Base-by-base conservation (phyloP, 1,140 invertebrate genomes). In the Drosophila seguyi region DNA sequence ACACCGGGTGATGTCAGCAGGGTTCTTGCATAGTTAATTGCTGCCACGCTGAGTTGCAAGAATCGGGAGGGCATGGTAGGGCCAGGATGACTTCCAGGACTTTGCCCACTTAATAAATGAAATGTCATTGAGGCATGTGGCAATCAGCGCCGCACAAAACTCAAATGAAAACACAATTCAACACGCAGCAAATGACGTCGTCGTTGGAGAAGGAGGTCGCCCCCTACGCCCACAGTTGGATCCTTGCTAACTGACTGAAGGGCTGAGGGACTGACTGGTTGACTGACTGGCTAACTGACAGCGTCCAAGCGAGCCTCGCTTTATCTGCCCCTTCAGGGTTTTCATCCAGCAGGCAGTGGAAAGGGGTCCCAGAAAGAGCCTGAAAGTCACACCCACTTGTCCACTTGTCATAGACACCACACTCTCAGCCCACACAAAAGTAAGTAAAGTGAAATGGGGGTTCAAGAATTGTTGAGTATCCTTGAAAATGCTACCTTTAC, bases 91-190 rank as follows among this genome's bases (percentile, higher is more conserved):
- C 55, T 39, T 36, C 53, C 50, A 22, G 50, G 31, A 53, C 52
- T 3, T 45, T 69, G 77, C 44, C 68, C 85, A 90, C 81, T 90
- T 90, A 90, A 90, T 90, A 90, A 90, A 90, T 90, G 85, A 85
- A 90, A 85, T 90, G 85, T 90, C 85, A 90, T 90, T 90, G 78
- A 90, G 81, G 85, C 81, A 75, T 90, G 85, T 61, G 85, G 81
- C 81, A 81, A 88, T 90, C 85, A 90, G 62, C 59, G 68, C 66
- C 75, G 80, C 65, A 66, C 86, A 76, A 65, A 72, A 65, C 39
- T 71, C 58, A 71, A 77, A 58, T 58, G 68, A 79, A 73, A 79
- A 60, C 75, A 73, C 65, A 79, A 87, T 88, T 87, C 86, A 87
- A 87, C 84, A 87, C 76, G 66, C 77, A 84, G 69, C 58, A 76